These are phyloP conservation scores for Gymnoscopelus braueri DNA, from an alignment of 2,797 vertebrate genomes.

Conservation along the genomic window DNA sequence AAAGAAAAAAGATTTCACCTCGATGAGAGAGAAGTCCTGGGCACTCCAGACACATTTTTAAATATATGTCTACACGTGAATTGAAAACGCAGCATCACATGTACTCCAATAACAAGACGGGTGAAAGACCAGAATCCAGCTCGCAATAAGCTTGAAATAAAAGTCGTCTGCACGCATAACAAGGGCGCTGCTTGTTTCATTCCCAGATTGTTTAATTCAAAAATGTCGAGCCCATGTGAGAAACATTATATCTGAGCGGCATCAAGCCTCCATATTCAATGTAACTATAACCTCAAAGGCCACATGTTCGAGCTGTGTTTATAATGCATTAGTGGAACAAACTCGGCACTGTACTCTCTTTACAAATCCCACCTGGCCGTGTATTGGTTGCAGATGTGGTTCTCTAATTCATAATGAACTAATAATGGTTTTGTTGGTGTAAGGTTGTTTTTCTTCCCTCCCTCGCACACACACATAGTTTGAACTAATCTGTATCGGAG, in stretches of 20 bases:
- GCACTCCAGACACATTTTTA: background rate
- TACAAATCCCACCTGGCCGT: conserved; percentile 82
- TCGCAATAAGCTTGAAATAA: conserved; percentile 35
- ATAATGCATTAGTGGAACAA: conserved; percentile 84
- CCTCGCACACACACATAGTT: conserved; percentile 80
- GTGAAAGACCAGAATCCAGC: no score
- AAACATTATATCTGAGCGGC: conserved; percentile 77
- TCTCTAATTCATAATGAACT: conserved; percentile 90
- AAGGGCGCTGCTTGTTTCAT: conserved; percentile 67
- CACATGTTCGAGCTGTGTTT: conserved; percentile 75
- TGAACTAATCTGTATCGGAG: conserved; percentile 91
- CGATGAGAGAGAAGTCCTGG: conserved; percentile 39
- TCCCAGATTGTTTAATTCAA: conserved; percentile 76
- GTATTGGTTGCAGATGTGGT: conserved; percentile 91
- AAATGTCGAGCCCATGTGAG: conserved; percentile 78
- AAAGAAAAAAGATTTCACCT: conserved; percentile 62
- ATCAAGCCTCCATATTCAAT: conserved; percentile 73
- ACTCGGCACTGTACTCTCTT: conserved; percentile 82
- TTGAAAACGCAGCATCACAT: no score
- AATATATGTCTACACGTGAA: no score
- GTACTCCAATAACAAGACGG: no score
- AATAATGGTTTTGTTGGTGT: conserved; percentile 92
- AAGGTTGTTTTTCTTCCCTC: conserved; percentile 82
- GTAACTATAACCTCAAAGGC: conserved; percentile 81
- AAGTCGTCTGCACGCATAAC: conserved; percentile 54